Percentiles rank a stretch among this genome's conserved stretches.
phyloP scores from a whole-genome alignment of 2,888 invertebrate genomes.

The Aphodius granarius region DNA sequence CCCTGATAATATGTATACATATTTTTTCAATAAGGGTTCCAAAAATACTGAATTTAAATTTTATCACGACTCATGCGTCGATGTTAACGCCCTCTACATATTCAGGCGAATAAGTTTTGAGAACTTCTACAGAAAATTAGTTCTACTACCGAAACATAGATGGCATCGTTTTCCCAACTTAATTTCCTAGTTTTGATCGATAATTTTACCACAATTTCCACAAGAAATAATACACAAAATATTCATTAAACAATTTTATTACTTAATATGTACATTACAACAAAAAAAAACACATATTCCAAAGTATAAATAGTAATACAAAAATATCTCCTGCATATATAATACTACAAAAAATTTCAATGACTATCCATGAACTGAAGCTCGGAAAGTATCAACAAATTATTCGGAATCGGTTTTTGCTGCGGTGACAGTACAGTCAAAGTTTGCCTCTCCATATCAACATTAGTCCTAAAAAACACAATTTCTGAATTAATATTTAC shows the following conservation, averaged over 20 bases:
- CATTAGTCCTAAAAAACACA: constrained; percentile 79
- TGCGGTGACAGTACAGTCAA: constrained; percentile 92
- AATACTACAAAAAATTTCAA: constrained; percentile 53
- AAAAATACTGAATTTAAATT: no score
- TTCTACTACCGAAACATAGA: no score
- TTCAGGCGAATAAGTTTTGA: no score
- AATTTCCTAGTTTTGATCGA: no score
- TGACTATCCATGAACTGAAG: constrained; percentile 95
- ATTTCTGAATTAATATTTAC: no score
- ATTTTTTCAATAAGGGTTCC: no score
- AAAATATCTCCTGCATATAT: not conserved
- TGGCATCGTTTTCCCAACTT: no score
- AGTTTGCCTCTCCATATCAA: constrained; percentile 84
- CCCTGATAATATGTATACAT: no score
- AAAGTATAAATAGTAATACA: not conserved
- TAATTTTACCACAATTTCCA: no score
- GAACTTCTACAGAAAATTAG: no score
- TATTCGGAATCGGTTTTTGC: constrained; percentile 89
- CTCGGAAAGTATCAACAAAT: constrained; percentile 84
- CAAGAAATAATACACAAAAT: constrained; percentile 2
- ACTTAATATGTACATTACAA: not conserved
- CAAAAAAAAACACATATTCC: not conserved
- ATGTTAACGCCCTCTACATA: no score
- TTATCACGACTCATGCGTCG: no score
- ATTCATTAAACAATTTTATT: not conserved